phyloP scores from a whole-genome alignment of 2,113 vertebrate genomes.

The Takifugu bimaculatus region DNA sequence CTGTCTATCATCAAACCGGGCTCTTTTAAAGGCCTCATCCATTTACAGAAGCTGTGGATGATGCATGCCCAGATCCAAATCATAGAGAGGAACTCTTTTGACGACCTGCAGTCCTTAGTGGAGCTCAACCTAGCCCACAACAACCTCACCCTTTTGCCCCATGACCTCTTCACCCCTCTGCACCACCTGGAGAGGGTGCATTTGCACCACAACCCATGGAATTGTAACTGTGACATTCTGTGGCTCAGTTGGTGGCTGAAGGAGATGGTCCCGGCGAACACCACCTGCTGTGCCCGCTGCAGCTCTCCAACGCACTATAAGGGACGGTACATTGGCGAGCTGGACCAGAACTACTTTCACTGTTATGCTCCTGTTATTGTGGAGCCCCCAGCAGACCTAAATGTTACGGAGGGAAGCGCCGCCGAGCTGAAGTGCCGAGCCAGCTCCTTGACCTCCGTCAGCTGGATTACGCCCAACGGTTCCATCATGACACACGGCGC shows the following conservation, averaged over 20 bases:
- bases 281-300: conserved; percentile 96
- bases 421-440: conserved; percentile 96
- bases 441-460: conserved; percentile 93
- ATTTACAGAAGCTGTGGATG: conserved; percentile 99
- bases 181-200: conserved; percentile 94
- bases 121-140: conserved; percentile 99
- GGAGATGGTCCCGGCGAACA: conserved; percentile 97
- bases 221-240: conserved; percentile 97
- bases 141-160: conserved; percentile 95
- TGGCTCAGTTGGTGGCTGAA: conserved; percentile 99
- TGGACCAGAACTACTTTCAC: conserved; percentile 97
- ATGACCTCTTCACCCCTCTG: conserved; percentile 97
- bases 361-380: conserved; percentile 98
- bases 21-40: conserved; percentile 97
- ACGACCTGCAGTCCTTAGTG: conserved; percentile 96
- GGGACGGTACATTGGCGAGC: conserved; percentile 94
- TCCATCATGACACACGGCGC: conserved; percentile 96
- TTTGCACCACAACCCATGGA: conserved; percentile 98
- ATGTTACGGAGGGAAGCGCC: conserved; percentile 96
- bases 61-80: conserved; percentile 98
- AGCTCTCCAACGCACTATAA: conserved; percentile 88
- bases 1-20: conserved; percentile 89
- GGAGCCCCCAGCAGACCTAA: conserved; percentile 94
- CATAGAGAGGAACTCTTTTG: conserved; percentile 97
- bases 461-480: conserved; percentile 98